Evolutionary conservation across 2,113 vertebrate species (phyloP).

Genomic region (Hemiprocne comata): DNA sequence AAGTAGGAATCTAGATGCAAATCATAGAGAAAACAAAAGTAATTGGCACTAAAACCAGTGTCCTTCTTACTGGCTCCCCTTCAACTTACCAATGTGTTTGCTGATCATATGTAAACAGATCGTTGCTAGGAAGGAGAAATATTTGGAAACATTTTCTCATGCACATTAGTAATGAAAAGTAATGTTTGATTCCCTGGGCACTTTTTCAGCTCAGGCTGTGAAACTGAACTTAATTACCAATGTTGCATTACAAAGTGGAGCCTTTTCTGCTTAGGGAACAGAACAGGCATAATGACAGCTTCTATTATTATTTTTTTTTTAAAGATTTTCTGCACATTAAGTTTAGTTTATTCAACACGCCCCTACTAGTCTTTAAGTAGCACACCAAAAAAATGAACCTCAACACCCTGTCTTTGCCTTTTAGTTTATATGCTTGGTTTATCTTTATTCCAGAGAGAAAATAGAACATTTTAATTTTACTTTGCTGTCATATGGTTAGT

Average conservation of each 20-base stretch:
- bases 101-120: background rate
- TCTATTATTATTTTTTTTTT: background rate
- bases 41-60: background rate
- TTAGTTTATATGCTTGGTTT: background rate
- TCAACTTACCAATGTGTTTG: background rate
- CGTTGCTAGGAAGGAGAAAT: background rate
- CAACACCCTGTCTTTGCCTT: background rate
- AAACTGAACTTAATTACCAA: conserved; percentile 67
- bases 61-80: background rate
- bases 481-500: conserved; percentile 51
- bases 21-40: background rate
- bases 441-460: conserved; percentile 18
- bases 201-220: conserved; percentile 47
- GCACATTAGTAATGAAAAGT: conserved; percentile 56
- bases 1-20: background rate
- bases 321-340: background rate
- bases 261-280: conserved; percentile 26
- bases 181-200: conserved; percentile 52
- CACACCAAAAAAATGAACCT: background rate
- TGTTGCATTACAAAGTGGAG: conserved; percentile 23
- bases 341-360: conserved; percentile 7
- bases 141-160: conserved; percentile 42
- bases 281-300: background rate
- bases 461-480: conserved; percentile 61
- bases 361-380: conserved; percentile 10